These are phyloP conservation scores for Galaxea fascicularis DNA, from an alignment of 92 coral and sea anemone species.

Conservation along the genomic window DNA sequence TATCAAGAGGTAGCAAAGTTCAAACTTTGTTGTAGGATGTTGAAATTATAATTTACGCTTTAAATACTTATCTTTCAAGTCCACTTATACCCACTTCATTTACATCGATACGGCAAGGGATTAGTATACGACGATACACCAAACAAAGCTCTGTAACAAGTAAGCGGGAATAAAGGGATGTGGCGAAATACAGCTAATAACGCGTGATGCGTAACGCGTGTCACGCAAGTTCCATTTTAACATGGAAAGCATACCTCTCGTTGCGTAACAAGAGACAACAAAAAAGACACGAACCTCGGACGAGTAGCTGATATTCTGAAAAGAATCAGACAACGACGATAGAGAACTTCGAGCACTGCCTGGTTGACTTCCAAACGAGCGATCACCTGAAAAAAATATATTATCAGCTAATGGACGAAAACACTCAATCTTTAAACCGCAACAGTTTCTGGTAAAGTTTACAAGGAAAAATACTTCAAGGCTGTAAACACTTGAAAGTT, in stretches of 20 bases:
- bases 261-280: background rate
- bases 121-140: no score
- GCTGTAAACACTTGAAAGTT: conserved; percentile 10
- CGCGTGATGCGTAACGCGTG: conserved; percentile 22
- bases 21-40: no score
- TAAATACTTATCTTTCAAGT: no score
- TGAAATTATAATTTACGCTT: no score
- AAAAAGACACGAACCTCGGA: conserved; percentile 77
- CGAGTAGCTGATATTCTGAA: conserved; percentile 76
- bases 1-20: no score
- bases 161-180: no score
- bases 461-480: background rate
- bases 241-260: background rate
- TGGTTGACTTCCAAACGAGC: conserved; percentile 94
- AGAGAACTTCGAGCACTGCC: conserved; percentile 95
- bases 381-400: conserved; percentile 53
- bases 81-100: no score
- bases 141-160: no score
- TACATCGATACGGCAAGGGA: background rate
- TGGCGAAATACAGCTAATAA: background rate
- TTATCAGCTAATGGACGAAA: background rate
- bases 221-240: background rate
- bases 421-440: conserved; percentile 1
- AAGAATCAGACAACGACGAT: conserved; percentile 94
- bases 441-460: background rate